Evolutionary conservation across 2,113 vertebrate species (phyloP).

Genomic region (Platycercus adscitus): DNA sequence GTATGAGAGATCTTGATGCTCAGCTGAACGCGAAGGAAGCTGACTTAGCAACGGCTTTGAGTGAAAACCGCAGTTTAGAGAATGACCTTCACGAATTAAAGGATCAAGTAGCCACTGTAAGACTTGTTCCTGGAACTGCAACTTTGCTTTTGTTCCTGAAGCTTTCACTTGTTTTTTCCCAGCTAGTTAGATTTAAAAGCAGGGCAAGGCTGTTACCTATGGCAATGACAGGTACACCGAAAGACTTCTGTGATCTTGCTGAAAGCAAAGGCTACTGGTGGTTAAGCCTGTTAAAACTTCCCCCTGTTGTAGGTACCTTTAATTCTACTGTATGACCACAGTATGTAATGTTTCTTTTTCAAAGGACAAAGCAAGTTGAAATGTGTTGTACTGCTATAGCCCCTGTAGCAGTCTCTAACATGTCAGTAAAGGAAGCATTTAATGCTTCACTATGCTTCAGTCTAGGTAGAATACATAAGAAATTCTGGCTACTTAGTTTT

Average conservation of each 20-base stretch:
- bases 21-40: constrained; percentile 76
- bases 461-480: neutral
- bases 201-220: neutral
- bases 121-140: neutral
- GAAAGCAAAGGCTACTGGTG: neutral
- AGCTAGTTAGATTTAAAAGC: neutral
- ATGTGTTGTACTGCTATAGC: neutral
- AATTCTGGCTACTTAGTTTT: neutral
- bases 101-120: constrained; percentile 75
- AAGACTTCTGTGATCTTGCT: neutral
- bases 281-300: neutral
- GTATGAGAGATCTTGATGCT: constrained; percentile 72
- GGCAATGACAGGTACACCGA: neutral
- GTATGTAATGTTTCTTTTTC: neutral
- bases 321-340: neutral
- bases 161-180: neutral
- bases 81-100: constrained; percentile 68
- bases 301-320: neutral
- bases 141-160: neutral
- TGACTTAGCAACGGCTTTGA: constrained; percentile 71
- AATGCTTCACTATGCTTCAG: neutral
- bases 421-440: neutral
- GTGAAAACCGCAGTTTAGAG: constrained; percentile 69
- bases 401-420: neutral
- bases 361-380: neutral